Evolutionary conservation across 2,113 vertebrate genomes (phyloP), one percentile per base, ranked within the genome.

Genomic region (Neofelis nebulosa): DNA sequence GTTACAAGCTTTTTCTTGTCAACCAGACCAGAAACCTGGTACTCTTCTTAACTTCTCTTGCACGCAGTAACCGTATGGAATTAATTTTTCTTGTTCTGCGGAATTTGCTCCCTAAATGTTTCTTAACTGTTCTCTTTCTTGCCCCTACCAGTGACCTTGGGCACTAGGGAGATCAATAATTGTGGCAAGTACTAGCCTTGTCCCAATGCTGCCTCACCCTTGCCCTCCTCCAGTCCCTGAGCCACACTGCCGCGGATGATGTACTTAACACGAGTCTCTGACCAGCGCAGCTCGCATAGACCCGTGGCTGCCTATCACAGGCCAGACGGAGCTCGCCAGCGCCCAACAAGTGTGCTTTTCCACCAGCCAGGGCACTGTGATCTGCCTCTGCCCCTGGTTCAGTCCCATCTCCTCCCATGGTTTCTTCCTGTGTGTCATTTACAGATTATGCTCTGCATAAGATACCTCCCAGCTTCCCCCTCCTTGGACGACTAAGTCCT

Each of bases 251-350:
- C 68, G 12, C 10, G 21, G 16, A 87, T 2, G 5, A 52, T 3
- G 14, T 23, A 0, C 0, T 10, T 9, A n/a, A 29, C 31, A 19
- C 41, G 45, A 57, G 25, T n/a, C 12, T 23, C 8, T 23, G 14
- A 68, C 15, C 29, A 12, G 13, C 36, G 48, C 48, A 1, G 9
- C 27, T 23, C 1, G 10, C 0, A 3, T 2, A n/a, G 36, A 7
- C 1, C 2, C 2, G 0, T 0, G 6, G 31, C 15, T 27, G 36
- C 8, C 15, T 21, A 0, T 1, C 0, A 1, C 0, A 2, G 0
- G 33, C 48, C 23, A 0, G 4, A 27, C 0, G 9, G n/a, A 4
- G 18, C 14, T 5, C 3, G 3, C 29, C 14, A 9, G n/a, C 4
- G 7, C 19, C 41, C 29, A 0, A n/a, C 14, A 7, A 71, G 78